A percentile compares a stretch with the other conserved stretches of the same genome.
These are phyloP conservation scores for Chloroclysta siterata DNA, from an alignment of 2,888 invertebrate species.

Conservation along the genomic window DNA sequence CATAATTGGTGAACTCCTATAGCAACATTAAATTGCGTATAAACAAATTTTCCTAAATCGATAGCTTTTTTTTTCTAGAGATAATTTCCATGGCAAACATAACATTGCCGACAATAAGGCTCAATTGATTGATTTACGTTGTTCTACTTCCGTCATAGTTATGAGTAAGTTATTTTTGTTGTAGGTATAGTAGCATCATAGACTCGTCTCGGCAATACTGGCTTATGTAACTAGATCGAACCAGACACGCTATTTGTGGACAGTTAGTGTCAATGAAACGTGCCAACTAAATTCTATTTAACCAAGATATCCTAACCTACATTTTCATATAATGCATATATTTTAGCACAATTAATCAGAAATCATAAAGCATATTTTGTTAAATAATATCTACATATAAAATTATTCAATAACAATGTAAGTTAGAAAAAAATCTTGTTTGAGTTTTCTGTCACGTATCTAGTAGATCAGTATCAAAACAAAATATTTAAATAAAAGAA, in stretches of 20 bases:
- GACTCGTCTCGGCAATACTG: slow-evolving; percentile 22
- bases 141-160: slow-evolving; percentile 22
- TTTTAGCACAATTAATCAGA: not conserved
- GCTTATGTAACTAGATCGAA: slow-evolving; percentile 53
- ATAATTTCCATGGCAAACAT: slow-evolving; percentile 44
- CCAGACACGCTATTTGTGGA: slow-evolving; percentile 70
- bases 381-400: not conserved
- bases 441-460: not conserved
- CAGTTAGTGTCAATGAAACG: slow-evolving; percentile 66
- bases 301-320: slow-evolving; percentile 65
- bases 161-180: slow-evolving; percentile 10
- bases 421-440: not conserved
- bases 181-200: not conserved
- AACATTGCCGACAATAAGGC: slow-evolving; percentile 41
- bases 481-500: slow-evolving; percentile 31
- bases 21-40: slow-evolving; percentile 8
- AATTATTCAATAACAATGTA: not conserved
- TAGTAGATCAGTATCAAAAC: slow-evolving; percentile 11
- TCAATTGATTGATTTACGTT: slow-evolving; percentile 28
- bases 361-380: not conserved
- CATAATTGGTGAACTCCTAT: slow-evolving; percentile 3
- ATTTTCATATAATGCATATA: not conserved
- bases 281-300: slow-evolving; percentile 69
- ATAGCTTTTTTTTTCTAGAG: slow-evolving; percentile 22
- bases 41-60: not conserved